Evolutionary conservation across 1,140 invertebrate species (phyloP).

Genomic region (Dendrolimus kikuchii): DNA sequence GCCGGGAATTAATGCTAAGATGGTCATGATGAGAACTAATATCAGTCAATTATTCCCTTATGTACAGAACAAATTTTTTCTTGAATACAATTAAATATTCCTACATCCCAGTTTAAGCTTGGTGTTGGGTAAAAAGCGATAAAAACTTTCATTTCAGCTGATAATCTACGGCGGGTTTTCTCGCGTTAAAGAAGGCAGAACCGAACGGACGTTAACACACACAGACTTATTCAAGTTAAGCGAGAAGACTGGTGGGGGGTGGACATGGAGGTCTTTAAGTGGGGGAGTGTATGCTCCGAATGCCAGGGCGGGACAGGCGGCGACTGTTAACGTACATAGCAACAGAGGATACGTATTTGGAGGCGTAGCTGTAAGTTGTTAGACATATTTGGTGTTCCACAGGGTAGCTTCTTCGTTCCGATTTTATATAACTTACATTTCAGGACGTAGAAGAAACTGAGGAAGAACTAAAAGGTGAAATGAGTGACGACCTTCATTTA

Average conservation of each 20-base stretch:
- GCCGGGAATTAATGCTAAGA: too few relatives aligned
- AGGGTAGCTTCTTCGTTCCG: neutral
- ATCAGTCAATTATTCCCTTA: too few relatives aligned
- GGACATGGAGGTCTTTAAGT: conserved; percentile 30
- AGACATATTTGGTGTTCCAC: too few relatives aligned
- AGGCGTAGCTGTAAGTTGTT: conserved; percentile 41
- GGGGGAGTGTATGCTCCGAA: conserved; percentile 21
- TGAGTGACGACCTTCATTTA: conserved; percentile 87
- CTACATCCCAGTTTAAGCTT: too few relatives aligned
- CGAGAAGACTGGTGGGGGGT: conserved; percentile 71
- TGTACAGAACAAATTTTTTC: too few relatives aligned
- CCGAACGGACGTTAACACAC: conserved; percentile 86
- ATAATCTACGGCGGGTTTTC: conserved; percentile 91
- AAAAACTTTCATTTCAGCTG: conserved; percentile 53
- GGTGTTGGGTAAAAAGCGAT: neutral
- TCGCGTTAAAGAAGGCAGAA: conserved; percentile 83
- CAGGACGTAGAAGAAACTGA: conserved; percentile 88
- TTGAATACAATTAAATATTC: too few relatives aligned
- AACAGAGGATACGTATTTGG: conserved; percentile 78
- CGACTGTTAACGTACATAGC: conserved; percentile 58
- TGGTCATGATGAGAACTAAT: too few relatives aligned
- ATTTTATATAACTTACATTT: conserved; percentile 66
- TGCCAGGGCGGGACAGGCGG: conserved; percentile 37
- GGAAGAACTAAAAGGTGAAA: conserved; percentile 84
- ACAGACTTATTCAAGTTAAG: conserved; percentile 88